Evolutionary conservation across 2,888 invertebrate genomes (phyloP).

Genomic region (Cheiracanthium punctorium): DNA sequence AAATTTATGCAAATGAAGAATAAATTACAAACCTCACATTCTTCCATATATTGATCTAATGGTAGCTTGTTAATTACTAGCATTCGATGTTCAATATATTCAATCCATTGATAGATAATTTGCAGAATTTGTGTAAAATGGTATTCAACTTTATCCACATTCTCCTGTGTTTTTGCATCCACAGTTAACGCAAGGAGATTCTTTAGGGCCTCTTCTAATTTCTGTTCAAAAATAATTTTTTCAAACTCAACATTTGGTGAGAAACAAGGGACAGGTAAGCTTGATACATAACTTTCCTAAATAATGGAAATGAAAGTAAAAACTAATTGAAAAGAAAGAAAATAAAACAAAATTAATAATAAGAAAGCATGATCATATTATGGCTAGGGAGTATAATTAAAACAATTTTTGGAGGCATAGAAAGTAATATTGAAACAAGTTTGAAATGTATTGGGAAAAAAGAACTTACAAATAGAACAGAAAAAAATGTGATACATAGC

Average conservation of each 20-base stretch:
- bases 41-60: constrained; percentile 3
- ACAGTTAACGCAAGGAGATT: background rate
- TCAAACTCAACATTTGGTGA: constrained; percentile 41
- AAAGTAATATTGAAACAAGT: too few species aligned
- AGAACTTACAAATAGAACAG: too few species aligned
- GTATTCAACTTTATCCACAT: constrained; percentile 1
- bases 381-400: too few species aligned
- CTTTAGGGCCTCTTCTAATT: constrained; percentile 26
- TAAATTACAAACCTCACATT: constrained; percentile 40
- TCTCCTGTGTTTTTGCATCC: background rate
- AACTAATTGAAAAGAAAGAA: background rate
- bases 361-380: too few species aligned
- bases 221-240: constrained; percentile 57
- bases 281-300: constrained; percentile 39
- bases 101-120: constrained; percentile 43
- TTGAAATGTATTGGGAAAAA: too few species aligned
- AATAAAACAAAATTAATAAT: background rate
- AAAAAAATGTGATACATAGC: too few species aligned
- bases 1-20: too few species aligned
- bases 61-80: constrained; percentile 5
- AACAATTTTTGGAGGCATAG: too few species aligned
- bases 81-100: constrained; percentile 44
- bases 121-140: constrained; percentile 26
- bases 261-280: constrained; percentile 12
- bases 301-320: background rate